These are phyloP conservation scores for Cybosia mesomella DNA, from an alignment of 2,888 invertebrate species.

Conservation along the genomic window DNA sequence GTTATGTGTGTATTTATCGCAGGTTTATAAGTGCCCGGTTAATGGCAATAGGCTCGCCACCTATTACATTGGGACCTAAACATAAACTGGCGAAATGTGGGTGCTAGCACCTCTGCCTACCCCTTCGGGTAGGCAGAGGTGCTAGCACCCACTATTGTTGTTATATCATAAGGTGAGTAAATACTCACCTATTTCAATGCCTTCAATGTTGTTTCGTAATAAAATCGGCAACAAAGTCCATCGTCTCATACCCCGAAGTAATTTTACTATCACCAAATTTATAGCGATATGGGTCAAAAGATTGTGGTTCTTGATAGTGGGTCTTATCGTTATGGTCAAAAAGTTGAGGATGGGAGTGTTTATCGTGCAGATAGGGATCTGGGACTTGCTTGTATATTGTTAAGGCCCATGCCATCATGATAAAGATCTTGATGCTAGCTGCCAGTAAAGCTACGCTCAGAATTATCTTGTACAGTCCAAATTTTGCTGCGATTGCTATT, in stretches of 20 bases:
- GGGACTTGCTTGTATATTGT: conserved; percentile 74
- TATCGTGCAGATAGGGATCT: conserved; percentile 66
- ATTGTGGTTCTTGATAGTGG: conserved; percentile 9
- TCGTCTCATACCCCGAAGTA: conserved; percentile 34
- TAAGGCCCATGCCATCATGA: conserved; percentile 74
- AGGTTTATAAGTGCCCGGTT: too few relatives aligned
- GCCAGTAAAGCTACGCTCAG: conserved; percentile 70
- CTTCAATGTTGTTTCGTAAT: conserved; percentile 31
- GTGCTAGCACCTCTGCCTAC: too few relatives aligned
- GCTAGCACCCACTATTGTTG: too few relatives aligned
- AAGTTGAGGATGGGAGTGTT: conserved; percentile 33
- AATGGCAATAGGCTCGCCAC: too few relatives aligned
- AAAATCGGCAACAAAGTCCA: conserved; percentile 47
- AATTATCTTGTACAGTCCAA: conserved; percentile 75
- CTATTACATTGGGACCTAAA: too few relatives aligned
- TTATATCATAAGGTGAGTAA: neutral
- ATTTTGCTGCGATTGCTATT: conserved; percentile 72
- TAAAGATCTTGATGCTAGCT: conserved; percentile 68
- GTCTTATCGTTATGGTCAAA: conserved; percentile 22
- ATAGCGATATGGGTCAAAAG: conserved; percentile 26
- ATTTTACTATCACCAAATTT: conserved; percentile 35
- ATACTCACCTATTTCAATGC: conserved; percentile 46
- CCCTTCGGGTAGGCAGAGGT: too few relatives aligned
- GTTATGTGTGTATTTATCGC: too few relatives aligned
- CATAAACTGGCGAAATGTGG: too few relatives aligned